A percentile compares a stretch with the other conserved stretches of the same genome.
Evolutionary conservation across 2,888 invertebrate genomes (phyloP).

Genomic region (Cantharis rustica): DNA sequence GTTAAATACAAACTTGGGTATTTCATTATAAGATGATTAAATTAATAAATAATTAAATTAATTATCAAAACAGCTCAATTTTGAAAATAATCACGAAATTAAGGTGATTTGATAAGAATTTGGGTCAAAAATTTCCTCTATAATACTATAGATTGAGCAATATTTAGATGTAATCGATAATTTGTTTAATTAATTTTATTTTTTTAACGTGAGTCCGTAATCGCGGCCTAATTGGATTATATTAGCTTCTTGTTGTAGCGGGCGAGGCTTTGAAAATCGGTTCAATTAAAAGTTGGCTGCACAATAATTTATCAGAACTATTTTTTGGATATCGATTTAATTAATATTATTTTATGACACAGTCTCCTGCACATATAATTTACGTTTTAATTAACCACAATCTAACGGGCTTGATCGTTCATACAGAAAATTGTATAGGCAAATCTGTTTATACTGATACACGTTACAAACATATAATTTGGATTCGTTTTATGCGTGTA

Average conservation of each 20-base stretch:
- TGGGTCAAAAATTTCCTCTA: background rate
- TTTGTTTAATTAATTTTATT: background rate
- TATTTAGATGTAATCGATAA: background rate
- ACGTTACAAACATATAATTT: constrained; percentile 26
- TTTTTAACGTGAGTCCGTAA: background rate
- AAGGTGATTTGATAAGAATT: background rate
- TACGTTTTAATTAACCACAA: constrained; percentile 48
- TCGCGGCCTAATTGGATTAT: background rate
- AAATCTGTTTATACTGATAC: constrained; percentile 28
- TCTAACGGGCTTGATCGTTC: constrained; percentile 48
- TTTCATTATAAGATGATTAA: background rate
- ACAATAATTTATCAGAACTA: background rate
- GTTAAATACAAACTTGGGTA: background rate
- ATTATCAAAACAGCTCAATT: background rate
- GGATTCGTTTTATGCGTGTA: constrained; percentile 23
- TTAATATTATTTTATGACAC: constrained; percentile 43
- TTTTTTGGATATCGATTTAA: constrained; percentile 24
- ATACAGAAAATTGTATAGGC: constrained; percentile 45
- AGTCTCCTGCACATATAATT: constrained; percentile 44
- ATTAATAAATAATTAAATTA: background rate
- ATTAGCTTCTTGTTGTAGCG: background rate
- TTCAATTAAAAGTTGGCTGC: background rate
- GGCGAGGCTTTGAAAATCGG: background rate
- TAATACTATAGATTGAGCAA: background rate
- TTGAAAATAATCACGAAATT: background rate